These are phyloP conservation scores for Patella depressa DNA, from an alignment of 2,888 invertebrate species.

Conservation along the genomic window DNA sequence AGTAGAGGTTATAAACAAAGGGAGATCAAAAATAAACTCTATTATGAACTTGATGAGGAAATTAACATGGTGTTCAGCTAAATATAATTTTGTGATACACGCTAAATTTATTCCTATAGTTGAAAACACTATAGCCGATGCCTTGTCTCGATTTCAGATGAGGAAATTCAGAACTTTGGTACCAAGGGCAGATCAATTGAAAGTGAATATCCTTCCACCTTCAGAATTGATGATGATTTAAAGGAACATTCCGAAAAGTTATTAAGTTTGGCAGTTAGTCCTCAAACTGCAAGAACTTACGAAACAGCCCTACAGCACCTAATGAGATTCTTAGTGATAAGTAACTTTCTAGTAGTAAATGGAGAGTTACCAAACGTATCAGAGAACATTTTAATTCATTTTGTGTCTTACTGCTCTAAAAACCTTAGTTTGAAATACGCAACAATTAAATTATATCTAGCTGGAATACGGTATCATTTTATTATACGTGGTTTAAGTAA, in stretches of 20 bases:
- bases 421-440: not conserved
- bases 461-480: not conserved
- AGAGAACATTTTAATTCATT: not conserved
- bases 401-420: not conserved
- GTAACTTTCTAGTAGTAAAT: not conserved
- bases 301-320: not conserved
- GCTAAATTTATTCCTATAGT: conserved; percentile 19
- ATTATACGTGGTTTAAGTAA: not conserved
- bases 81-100: conserved; percentile 19
- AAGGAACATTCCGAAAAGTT: not conserved
- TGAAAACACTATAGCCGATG: conserved; percentile 7
- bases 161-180: not conserved
- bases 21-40: conserved; percentile 26
- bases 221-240: not conserved
- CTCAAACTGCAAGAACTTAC: not conserved
- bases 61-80: conserved; percentile 13
- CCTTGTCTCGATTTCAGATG: not conserved
- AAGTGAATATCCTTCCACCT: not conserved
- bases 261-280: not conserved
- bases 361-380: not conserved
- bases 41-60: conserved; percentile 1
- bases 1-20: conserved; percentile 27
- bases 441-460: not conserved
- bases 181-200: not conserved
- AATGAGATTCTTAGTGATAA: not conserved